Conservation (phyloP, 2,888 invertebrate species). For the Stenchaetothrips biformis region DNA sequence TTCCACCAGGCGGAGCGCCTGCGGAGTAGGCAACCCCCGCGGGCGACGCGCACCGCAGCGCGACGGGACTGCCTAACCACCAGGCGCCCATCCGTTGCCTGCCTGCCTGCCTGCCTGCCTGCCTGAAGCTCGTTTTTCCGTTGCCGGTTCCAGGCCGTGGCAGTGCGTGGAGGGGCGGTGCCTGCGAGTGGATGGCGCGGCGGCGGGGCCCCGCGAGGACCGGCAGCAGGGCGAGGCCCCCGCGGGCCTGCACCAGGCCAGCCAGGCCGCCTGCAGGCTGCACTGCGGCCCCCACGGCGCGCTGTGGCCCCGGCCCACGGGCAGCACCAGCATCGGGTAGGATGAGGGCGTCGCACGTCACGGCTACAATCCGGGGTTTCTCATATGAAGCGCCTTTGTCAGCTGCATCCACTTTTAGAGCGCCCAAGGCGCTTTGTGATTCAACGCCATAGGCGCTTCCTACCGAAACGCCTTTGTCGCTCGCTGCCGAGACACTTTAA, state of each 20-base stretch:
- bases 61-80: too few species aligned
- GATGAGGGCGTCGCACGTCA: not conserved
- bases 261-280: conserved; percentile 60
- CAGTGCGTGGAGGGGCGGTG: conserved; percentile 35
- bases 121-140: conserved; percentile 2
- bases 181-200: conserved; percentile 30
- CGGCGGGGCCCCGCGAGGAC: not conserved
- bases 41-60: too few species aligned
- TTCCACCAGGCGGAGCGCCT: too few species aligned
- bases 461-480: too few species aligned
- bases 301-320: conserved; percentile 66
- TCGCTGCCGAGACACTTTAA: too few species aligned
- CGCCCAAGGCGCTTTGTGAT: too few species aligned
- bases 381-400: too few species aligned
- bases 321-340: conserved; percentile 38
- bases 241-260: conserved; percentile 38
- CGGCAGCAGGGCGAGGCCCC: not conserved
- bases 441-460: too few species aligned
- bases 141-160: conserved; percentile 34
- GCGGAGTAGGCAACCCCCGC: too few species aligned
- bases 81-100: conserved; percentile 21
- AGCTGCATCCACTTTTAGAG: too few species aligned
- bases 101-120: conserved; percentile 26
- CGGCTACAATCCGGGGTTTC: too few species aligned
- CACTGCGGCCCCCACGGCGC: conserved; percentile 64